Evolutionary conservation across 2,113 vertebrate genomes (phyloP).

Genomic region (Megaptera novaeangliae): DNA sequence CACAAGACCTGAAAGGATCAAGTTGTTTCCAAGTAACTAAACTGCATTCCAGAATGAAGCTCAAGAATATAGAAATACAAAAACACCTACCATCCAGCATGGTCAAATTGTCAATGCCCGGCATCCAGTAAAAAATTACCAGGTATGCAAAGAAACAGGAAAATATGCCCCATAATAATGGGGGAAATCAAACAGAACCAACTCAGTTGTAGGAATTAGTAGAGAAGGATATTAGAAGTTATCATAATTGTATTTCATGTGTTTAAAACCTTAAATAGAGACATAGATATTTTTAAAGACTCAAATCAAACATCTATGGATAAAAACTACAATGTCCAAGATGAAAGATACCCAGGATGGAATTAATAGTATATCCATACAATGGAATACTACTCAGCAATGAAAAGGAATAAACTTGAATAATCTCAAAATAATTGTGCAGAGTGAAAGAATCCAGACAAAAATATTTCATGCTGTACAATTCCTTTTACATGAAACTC

Average conservation of each 20-base stretch:
- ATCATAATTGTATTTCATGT: not conserved
- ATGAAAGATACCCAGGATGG: not conserved
- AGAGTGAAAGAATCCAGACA: not conserved
- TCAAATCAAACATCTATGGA: not conserved
- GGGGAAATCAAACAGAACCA: not conserved
- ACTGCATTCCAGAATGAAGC: not conserved
- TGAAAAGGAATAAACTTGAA: not conserved
- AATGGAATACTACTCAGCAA: not conserved
- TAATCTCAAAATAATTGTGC: not conserved
- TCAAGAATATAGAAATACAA: not conserved
- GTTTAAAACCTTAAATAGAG: not conserved
- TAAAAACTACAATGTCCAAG: not conserved
- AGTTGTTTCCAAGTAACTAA: slow-evolving; percentile 18
- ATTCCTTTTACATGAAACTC: not conserved
- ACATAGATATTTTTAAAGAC: not conserved
- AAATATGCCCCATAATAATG: not conserved
- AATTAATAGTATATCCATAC: not conserved
- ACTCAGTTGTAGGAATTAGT: not conserved
- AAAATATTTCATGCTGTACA: not conserved
- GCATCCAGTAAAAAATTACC: not conserved
- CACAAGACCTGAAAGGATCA: not conserved
- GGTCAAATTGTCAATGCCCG: not conserved
- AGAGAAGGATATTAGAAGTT: not conserved
- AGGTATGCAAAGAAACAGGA: not conserved
- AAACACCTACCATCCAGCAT: not conserved